phyloP scores from a whole-genome alignment of 2,888 invertebrate genomes.

The Spilarctia lutea region DNA sequence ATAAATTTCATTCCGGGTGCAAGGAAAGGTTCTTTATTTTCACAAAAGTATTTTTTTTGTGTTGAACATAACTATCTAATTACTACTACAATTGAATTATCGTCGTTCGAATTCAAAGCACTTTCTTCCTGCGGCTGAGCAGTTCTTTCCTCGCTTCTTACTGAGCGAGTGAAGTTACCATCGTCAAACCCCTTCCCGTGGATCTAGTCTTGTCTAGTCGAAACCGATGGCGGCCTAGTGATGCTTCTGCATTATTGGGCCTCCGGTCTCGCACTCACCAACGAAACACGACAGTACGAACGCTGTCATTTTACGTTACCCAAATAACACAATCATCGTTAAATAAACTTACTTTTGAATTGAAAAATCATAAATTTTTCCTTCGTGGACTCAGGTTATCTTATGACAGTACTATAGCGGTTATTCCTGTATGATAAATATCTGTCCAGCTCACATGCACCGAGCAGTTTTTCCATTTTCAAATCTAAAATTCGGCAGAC shows the following conservation, averaged over 20 bases:
- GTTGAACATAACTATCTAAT: not conserved
- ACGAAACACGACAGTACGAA: too few species aligned
- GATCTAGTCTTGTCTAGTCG: too few species aligned
- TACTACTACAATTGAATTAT: too few species aligned
- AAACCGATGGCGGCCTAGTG: too few species aligned
- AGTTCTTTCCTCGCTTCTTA: too few species aligned
- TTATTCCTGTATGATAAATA: not conserved
- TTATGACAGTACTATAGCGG: not conserved
- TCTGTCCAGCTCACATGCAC: slow-evolving; percentile 18
- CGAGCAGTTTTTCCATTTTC: slow-evolving; percentile 26
- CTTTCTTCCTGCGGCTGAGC: not conserved
- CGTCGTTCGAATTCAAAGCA: not conserved
- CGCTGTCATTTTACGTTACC: too few species aligned
- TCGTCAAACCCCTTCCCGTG: too few species aligned
- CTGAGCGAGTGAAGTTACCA: too few species aligned
- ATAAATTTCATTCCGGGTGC: not conserved
- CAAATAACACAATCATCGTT: too few species aligned
- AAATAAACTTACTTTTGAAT: not conserved
- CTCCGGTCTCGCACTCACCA: too few species aligned
- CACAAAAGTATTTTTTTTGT: not conserved
- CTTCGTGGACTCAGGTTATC: not conserved
- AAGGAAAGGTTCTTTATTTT: not conserved
- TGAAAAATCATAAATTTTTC: not conserved
- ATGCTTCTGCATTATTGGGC: too few species aligned
- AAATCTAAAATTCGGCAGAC: slow-evolving; percentile 29